Evolutionary conservation across 2,888 invertebrate genomes (phyloP).

Genomic region (Eristalis tenax): DNA sequence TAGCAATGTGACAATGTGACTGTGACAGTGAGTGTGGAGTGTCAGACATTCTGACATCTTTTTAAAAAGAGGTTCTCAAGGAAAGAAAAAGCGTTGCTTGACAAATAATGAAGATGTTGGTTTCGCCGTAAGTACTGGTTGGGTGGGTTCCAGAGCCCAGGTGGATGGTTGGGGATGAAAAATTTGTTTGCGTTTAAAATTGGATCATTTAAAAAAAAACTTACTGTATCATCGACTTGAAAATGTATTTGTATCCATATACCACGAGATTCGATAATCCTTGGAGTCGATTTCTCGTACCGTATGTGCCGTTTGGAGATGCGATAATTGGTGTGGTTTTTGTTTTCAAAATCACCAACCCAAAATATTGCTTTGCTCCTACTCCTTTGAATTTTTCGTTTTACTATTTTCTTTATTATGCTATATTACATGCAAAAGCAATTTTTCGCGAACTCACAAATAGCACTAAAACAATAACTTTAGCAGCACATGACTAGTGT

Average conservation of each 20-base stretch:
- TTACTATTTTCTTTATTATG: conserved; percentile 1
- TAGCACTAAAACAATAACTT: conserved; percentile 18
- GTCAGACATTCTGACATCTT: conserved; percentile 37
- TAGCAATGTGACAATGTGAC: conserved; percentile 58
- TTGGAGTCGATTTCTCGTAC: conserved; percentile 5
- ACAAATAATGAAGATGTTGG: conserved; percentile 31
- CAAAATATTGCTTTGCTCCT: not conserved
- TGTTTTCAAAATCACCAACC: conserved; percentile 19
- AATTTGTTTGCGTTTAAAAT: not conserved
- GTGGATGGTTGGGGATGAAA: not conserved
- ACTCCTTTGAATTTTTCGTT: not conserved
- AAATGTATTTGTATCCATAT: conserved; percentile 62
- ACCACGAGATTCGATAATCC: conserved; percentile 55
- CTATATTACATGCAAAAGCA: conserved; percentile 33
- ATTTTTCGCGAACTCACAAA: conserved; percentile 23
- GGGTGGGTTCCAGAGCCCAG: not conserved
- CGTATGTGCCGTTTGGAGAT: not conserved
- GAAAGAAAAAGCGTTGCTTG: conserved; percentile 25
- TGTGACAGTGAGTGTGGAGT: conserved; percentile 46
- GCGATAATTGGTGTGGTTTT: not conserved
- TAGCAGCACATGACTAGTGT: conserved; percentile 33
- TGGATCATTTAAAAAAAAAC: not conserved
- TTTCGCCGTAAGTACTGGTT: conserved; percentile 2
- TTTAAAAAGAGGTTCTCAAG: conserved; percentile 26
- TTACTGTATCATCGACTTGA: conserved; percentile 69